Percentiles rank a stretch among this genome's conserved stretches.
Evolutionary conservation across 2,113 vertebrate genomes (phyloP).

Genomic region (Eonycteris spelaea): DNA sequence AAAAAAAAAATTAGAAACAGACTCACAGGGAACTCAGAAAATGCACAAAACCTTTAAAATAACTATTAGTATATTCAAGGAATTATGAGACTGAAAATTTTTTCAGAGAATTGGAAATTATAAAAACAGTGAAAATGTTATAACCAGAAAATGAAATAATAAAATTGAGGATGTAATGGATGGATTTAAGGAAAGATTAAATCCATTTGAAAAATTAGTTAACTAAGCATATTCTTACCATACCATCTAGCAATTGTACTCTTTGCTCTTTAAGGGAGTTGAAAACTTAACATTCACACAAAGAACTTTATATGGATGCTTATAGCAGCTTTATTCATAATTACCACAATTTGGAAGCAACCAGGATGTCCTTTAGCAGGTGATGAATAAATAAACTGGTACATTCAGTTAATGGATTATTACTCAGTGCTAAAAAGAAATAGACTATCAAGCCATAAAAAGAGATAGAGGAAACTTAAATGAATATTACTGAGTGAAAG

Average conservation of each 20-base stretch:
- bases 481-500: neutral
- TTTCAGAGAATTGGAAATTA: neutral
- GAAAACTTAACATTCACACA: neutral
- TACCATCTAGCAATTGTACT: neutral
- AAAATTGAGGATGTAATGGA: neutral
- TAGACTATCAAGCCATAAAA: neutral
- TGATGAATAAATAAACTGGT: neutral
- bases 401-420: neutral
- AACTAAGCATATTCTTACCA: neutral
- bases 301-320: neutral
- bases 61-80: neutral
- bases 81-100: constrained; percentile 3
- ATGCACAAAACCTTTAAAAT: neutral
- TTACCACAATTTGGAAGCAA: neutral
- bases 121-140: neutral
- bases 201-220: neutral
- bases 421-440: neutral
- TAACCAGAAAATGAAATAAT: neutral
- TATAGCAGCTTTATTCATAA: neutral
- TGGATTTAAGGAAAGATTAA: neutral
- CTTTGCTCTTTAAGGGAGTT: neutral
- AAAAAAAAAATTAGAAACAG: neutral
- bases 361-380: neutral
- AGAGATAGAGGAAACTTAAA: neutral
- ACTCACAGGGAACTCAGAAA: neutral